Evolutionary conservation across 2,888 invertebrate species (phyloP).

Genomic region (Drosophila vallismaia): DNA sequence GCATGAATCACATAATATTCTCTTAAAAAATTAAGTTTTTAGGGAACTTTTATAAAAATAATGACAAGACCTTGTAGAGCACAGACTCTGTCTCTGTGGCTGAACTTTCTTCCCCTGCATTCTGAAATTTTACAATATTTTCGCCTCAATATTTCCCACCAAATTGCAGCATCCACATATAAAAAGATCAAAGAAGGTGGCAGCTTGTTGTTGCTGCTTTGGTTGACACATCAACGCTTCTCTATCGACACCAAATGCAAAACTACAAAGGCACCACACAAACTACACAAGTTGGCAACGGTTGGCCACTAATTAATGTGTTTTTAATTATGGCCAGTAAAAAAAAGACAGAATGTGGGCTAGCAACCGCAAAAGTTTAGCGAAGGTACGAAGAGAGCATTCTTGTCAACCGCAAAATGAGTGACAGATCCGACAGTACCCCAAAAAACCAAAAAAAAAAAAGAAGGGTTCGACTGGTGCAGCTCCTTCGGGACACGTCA

Average conservation of each 20-base stretch:
- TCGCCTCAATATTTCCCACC: neutral
- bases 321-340: slow-evolving; percentile 69
- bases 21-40: neutral
- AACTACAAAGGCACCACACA: slow-evolving; percentile 38
- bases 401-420: slow-evolving; percentile 66
- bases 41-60: too few relatives aligned
- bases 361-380: slow-evolving; percentile 72
- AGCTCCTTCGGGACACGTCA: slow-evolving; percentile 67
- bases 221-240: slow-evolving; percentile 82
- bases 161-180: slow-evolving; percentile 27
- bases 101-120: slow-evolving; percentile 11
- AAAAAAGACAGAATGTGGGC: slow-evolving; percentile 32
- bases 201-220: slow-evolving; percentile 57
- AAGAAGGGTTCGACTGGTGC: slow-evolving; percentile 48
- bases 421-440: slow-evolving; percentile 52
- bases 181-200: slow-evolving; percentile 73
- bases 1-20: neutral
- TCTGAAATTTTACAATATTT: slow-evolving; percentile 10
- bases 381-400: slow-evolving; percentile 17
- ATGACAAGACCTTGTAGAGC: neutral
- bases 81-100: neutral
- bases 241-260: slow-evolving; percentile 58
- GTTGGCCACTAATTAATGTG: slow-evolving; percentile 69
- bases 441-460: neutral
- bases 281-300: slow-evolving; percentile 29